Evolutionary conservation across 2,888 invertebrate species (phyloP).

Genomic region (Aphodius granarius): DNA sequence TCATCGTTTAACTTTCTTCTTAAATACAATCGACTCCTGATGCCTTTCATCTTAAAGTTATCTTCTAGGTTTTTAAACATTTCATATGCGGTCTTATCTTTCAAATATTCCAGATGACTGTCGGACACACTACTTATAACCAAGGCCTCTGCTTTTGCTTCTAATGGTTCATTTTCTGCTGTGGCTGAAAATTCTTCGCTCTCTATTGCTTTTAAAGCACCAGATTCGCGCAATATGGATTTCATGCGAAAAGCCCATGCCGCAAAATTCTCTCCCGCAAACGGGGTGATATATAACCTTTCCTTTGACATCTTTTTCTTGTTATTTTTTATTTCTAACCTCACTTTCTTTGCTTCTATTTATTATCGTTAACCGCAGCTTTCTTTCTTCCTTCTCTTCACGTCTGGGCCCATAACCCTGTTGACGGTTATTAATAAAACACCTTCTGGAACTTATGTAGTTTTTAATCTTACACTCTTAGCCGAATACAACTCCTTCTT

Average conservation of each 20-base stretch:
- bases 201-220: not conserved
- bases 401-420: slow-evolving; percentile 2
- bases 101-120: slow-evolving; percentile 7
- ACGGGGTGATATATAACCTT: not conserved
- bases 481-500: not conserved
- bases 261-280: slow-evolving; percentile 2
- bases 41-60: slow-evolving; percentile 21
- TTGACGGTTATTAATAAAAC: not conserved
- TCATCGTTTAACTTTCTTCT: not conserved
- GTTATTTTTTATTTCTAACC: too few species aligned
- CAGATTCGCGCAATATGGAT: not conserved
- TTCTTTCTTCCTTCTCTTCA: not conserved
- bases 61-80: slow-evolving; percentile 23
- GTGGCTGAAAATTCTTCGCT: not conserved
- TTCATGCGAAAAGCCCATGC: not conserved
- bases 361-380: not conserved
- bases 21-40: not conserved
- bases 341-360: not conserved
- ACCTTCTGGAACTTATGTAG: not conserved
- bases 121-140: slow-evolving; percentile 10
- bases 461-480: not conserved
- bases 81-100: slow-evolving; percentile 13
- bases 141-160: slow-evolving; percentile 1
- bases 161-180: not conserved
- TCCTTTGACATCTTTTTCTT: not conserved